phyloP scores from a whole-genome alignment of 2,797 vertebrate species.

The Chloroceryle inda region DNA sequence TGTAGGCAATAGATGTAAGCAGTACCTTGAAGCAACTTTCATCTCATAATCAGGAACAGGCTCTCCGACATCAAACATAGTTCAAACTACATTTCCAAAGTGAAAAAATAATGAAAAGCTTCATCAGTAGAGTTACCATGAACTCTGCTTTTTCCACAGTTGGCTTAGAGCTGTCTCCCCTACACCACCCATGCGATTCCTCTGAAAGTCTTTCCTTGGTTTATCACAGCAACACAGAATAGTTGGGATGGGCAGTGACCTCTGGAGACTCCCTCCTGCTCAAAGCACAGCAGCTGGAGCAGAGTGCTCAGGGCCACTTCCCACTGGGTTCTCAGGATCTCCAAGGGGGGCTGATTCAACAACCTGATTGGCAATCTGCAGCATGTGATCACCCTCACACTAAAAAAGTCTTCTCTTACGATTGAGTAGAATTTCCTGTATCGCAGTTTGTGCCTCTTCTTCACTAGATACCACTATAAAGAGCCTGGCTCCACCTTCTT shows the following conservation, averaged over 20 bases:
- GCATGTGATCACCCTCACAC: background rate
- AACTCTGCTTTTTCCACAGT: background rate
- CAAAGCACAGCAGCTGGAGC: background rate
- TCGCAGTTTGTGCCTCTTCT: background rate
- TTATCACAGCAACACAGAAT: background rate
- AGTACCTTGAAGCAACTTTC: background rate
- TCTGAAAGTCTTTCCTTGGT: background rate
- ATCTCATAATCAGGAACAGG: background rate
- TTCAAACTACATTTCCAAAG: background rate
- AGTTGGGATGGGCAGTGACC: background rate
- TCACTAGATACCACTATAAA: background rate
- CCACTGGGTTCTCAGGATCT: background rate
- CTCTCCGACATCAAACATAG: background rate
- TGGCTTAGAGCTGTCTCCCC: background rate
- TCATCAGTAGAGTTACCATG: background rate
- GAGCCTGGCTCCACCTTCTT: background rate
- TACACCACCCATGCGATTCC: background rate
- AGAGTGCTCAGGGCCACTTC: background rate
- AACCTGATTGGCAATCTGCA: background rate
- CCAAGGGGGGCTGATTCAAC: background rate
- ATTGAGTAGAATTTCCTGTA: background rate
- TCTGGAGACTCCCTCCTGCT: background rate
- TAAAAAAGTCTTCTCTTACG: background rate
- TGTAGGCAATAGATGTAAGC: background rate
- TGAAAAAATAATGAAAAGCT: background rate